Conservation (phyloP, 2,888 invertebrate genomes). For the Lepidochitona cinerea region DNA sequence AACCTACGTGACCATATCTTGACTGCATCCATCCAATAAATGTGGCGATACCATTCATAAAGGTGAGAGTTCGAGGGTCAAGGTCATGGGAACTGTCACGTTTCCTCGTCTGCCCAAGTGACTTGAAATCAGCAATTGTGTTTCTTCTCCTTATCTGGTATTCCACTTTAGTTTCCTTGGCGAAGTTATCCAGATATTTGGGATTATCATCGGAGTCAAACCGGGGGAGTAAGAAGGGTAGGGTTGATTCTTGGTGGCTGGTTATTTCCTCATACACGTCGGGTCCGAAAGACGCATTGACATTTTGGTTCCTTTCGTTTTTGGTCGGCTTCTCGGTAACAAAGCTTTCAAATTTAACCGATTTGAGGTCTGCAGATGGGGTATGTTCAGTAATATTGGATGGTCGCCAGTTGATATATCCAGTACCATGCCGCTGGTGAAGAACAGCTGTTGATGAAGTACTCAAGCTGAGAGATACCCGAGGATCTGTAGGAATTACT, state of each 20-base stretch:
- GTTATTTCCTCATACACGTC: neutral
- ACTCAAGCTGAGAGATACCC: neutral
- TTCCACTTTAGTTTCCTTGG: neutral
- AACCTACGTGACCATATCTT: constrained; percentile 36
- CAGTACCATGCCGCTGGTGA: neutral
- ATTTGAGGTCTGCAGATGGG: neutral
- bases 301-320: neutral
- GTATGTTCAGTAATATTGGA: neutral
- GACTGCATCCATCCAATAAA: constrained; percentile 37
- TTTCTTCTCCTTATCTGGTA: neutral
- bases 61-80: neutral
- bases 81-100: no score
- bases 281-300: neutral
- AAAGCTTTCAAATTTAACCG: neutral
- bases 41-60: constrained; percentile 25
- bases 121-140: neutral
- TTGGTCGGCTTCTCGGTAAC: neutral
- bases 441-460: neutral
- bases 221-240: neutral
- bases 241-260: neutral
- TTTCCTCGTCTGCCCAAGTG: no score
- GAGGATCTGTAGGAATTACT: neutral
- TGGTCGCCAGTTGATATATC: neutral
- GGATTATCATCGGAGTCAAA: neutral
- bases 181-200: neutral